Evolutionary conservation across 2,113 vertebrate species (phyloP), one percentile per base, ranked within the genome.

Genomic region (Crotophaga sulcirostris): DNA sequence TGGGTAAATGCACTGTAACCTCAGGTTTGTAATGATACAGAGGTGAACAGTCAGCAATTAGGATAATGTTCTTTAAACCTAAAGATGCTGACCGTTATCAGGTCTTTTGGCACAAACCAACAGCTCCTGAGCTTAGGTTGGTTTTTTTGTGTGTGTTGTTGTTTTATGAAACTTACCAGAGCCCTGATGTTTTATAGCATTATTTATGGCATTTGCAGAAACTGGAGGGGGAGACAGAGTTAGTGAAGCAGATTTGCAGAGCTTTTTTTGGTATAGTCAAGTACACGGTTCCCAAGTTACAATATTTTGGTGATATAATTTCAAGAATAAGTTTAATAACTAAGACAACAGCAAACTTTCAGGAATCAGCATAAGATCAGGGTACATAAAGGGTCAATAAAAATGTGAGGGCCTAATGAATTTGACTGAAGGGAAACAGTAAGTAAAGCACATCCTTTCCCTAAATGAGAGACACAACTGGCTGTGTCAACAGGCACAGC

Each of bases 341-440:
- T 54, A 64, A 82, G 89, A 62, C 44, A 79, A 16, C 5, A 84
- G 33, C 17, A 89, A 68, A 54, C 42, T 66, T 73, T 75, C 76
- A 94, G 52, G 45, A 84, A 68, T 76, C 28, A 26, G 40, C 33
- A 4, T 68, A 80, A 94, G 47, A 52, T 7, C 8, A 60, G 33
- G 21, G 20, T 92, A 55, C 23, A 29, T 62, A 54, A 58, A 88
- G 16, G 49, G 18, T 15, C 34, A 89, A 84, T 45, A 88, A 85
- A 93, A 84, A 40, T 34, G 15, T 83, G 84, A 84, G 26, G 47
- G 7, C 69, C 96, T 88, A 91, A 88, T 94, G 42, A 73, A 54
- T 79, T 83, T 92, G 40, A 34, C 40, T 54, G 38, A 80, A 87
- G 42, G 14, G 8, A 42, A 77, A 47, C 83, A 42, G 34, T 29